Evolutionary conservation across 2,797 vertebrate genomes (phyloP).

Genomic region (Gephyroberyx darwinii): DNA sequence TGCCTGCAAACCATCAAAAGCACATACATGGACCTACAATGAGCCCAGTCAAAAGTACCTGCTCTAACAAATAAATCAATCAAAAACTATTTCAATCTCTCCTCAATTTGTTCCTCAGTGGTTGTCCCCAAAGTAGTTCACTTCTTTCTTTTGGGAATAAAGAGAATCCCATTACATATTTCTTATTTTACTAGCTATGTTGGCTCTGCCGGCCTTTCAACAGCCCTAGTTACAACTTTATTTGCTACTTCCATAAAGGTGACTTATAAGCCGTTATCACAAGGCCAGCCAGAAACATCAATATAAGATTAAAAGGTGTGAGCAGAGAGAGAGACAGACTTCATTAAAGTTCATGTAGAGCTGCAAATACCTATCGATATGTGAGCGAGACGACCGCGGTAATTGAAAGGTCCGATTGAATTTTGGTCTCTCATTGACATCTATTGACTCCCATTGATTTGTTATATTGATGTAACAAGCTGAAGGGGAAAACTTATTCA

Average conservation of each 20-base stretch:
- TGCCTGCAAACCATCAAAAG: conserved; percentile 58
- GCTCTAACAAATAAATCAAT: conserved; percentile 59
- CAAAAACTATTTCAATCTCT: conserved; percentile 68
- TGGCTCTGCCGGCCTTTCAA: conserved; percentile 69
- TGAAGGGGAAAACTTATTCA: conserved; percentile 37
- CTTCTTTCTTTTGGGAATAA: conserved; percentile 60
- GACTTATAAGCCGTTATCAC: conserved; percentile 82
- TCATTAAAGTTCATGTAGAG: conserved; percentile 79
- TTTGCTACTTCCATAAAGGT: conserved; percentile 79
- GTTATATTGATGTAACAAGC: conserved; percentile 25
- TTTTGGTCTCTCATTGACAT: conserved; percentile 73
- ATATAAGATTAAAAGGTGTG: conserved; percentile 82
- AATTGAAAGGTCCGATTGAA: conserved; percentile 67
- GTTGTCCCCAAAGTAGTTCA: conserved; percentile 64
- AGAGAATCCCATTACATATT: conserved; percentile 73
- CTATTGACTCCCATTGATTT: conserved; percentile 69
- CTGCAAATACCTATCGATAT: conserved; percentile 75
- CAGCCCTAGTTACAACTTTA: conserved; percentile 76
- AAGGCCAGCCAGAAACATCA: conserved; percentile 73
- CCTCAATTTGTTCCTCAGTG: conserved; percentile 64
- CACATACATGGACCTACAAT: conserved; percentile 35
- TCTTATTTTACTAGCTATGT: conserved; percentile 74
- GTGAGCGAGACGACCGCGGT: conserved; percentile 58
- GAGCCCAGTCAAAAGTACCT: conserved; percentile 23
- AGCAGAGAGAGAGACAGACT: conserved; percentile 74